Evolutionary conservation across 2,888 invertebrate species (phyloP).

Genomic region (Tridacna gigas): DNA sequence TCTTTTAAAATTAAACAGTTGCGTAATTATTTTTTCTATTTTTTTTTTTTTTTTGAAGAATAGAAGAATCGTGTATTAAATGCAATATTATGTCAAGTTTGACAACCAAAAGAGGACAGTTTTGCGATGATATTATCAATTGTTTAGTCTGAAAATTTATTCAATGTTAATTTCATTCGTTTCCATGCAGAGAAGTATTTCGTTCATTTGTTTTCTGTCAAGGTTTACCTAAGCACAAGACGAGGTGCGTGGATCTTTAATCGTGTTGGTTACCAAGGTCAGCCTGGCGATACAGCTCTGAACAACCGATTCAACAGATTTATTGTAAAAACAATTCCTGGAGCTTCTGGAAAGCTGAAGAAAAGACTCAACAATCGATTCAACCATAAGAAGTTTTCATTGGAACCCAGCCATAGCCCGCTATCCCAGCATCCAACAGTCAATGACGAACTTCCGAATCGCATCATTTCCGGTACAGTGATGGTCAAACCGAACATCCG

Average conservation of each 20-base stretch:
- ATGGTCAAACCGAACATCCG: constrained; percentile 80
- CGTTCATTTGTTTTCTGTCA: constrained; percentile 12
- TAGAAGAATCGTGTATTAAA: no score
- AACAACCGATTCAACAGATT: constrained; percentile 44
- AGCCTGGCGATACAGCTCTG: constrained; percentile 76
- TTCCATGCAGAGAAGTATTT: no score
- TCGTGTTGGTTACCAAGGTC: constrained; percentile 78
- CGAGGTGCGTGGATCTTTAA: constrained; percentile 85
- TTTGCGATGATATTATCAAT: no score
- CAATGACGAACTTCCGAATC: constrained; percentile 84
- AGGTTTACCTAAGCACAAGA: constrained; percentile 85
- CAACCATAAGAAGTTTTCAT: constrained; percentile 84
- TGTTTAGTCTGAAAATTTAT: no score
- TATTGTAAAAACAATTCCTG: constrained; percentile 41
- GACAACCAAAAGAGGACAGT: no score
- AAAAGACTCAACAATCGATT: constrained; percentile 77
- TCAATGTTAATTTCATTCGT: no score
- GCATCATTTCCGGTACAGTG: constrained; percentile 82
- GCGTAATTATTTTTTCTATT: no score
- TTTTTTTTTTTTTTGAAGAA: no score
- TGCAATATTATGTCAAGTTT: no score
- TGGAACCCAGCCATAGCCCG: constrained; percentile 82
- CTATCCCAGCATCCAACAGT: constrained; percentile 81
- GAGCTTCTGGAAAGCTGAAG: neutral
- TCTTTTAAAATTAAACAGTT: no score